Percentiles rank a stretch among this genome's conserved stretches.
Conservation (phyloP, 2,797 vertebrate species). For the Phrynocephalus forsythii region DNA sequence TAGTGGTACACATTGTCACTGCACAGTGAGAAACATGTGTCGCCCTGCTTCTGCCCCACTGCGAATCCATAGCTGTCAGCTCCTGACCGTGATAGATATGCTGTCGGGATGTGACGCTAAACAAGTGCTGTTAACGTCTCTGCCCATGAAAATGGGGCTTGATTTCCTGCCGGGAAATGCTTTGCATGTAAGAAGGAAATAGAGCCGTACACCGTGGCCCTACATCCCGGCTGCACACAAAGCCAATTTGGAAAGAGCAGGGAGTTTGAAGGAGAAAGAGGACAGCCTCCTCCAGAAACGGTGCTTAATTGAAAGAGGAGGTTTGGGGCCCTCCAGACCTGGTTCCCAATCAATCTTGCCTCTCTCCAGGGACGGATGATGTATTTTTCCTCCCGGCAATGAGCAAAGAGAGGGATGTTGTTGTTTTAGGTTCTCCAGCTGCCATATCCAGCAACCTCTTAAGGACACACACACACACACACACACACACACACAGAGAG, state of each 20-base stretch:
- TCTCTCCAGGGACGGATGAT: constrained; percentile 29
- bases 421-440: constrained; percentile 11
- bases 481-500: too few species aligned
- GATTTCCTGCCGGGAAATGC: neutral
- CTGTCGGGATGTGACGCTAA: neutral
- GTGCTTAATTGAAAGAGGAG: constrained; percentile 17
- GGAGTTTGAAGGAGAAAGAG: constrained; percentile 17
- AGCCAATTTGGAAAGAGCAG: constrained; percentile 1
- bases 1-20: neutral
- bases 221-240: neutral
- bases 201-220: neutral
- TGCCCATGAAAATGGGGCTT: neutral
- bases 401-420: neutral
- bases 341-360: constrained; percentile 19
- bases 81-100: neutral
- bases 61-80: neutral
- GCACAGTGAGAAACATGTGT: neutral
- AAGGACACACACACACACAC: neutral
- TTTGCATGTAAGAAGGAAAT: neutral
- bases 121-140: too few species aligned
- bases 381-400: constrained; percentile 28
- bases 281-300: neutral
- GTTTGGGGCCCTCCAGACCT: constrained; percentile 21
- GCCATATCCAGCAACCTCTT: constrained; percentile 23
- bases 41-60: neutral